phyloP scores from a whole-genome alignment of 2,113 vertebrate genomes.

The Xyliphius kryptos region DNA sequence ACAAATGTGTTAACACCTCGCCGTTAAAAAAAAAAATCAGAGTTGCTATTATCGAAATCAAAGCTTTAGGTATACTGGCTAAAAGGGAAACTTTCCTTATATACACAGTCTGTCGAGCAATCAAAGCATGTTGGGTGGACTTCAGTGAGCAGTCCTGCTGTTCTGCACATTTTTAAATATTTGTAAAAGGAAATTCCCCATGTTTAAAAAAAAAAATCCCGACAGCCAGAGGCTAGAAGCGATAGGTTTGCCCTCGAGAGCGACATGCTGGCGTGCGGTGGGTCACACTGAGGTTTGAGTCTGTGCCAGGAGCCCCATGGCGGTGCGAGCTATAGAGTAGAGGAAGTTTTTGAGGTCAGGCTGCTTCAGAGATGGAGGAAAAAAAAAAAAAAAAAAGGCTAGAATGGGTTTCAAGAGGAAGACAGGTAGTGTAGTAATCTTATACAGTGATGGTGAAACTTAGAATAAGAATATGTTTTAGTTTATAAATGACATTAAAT shows the following conservation, averaged over 20 bases:
- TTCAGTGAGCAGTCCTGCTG: conserved; percentile 36
- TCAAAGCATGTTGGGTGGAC: no score
- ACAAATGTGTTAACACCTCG: no score
- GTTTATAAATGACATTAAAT: no score
- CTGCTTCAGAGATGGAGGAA: not conserved
- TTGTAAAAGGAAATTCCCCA: conserved; percentile 50
- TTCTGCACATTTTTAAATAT: conserved; percentile 49
- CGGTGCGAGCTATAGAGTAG: conserved; percentile 13
- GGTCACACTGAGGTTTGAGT: conserved; percentile 50
- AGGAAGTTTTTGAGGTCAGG: conserved; percentile 16
- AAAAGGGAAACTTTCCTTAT: no score
- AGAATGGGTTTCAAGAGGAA: not conserved
- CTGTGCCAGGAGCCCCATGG: conserved; percentile 41
- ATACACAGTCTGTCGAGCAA: no score
- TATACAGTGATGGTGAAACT: no score
- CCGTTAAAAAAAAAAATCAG: no score
- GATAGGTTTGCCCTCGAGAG: conserved; percentile 37
- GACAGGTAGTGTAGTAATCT: not conserved
- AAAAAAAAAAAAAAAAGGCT: not conserved
- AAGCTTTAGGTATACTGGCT: no score
- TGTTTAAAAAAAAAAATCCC: conserved; percentile 34
- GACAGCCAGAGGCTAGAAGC: conserved; percentile 19
- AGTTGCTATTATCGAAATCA: no score
- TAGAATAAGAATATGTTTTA: no score
- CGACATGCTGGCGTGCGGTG: conserved; percentile 28